Base-by-base conservation (phyloP, 2,113 vertebrate species). In the Oreotrochilus melanogaster region DNA sequence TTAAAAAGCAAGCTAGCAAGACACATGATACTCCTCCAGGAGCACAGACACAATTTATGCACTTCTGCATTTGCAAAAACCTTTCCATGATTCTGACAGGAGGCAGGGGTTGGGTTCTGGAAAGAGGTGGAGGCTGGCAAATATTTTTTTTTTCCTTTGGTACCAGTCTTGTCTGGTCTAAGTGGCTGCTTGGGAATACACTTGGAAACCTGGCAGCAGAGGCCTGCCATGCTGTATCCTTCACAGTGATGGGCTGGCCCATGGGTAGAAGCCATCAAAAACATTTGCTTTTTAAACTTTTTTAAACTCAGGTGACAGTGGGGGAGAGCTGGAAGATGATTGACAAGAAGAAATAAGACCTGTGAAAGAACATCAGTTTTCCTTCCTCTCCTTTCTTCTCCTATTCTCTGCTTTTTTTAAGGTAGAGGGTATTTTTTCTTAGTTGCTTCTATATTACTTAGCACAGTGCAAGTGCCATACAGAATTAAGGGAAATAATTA, bases 71-170 rank as follows among this genome's bases (percentile, higher is more conserved):
- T 82, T 92, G 53, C 73, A 89, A 65, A 85, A 95, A 25, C 18
- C 54, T 87, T 89, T 61, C 91, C 61, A 45, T 69, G 73, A 56
- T 67, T 91, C 76, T 89, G 93, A 91, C 87, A 78, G 62, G 39
- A 91, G 70, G 65, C 62, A 50, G 62, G 80, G 2, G 1, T 86
- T 75, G 37, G 22, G 65, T 73, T 91, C 81, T 1, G 1, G 73
- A 93, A 92, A 0, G 0, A 95, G 78, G 81, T 4, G 10, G 82
- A 37, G 12, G 62, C 22, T 93, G 78, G 86, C 7, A 1, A 87
- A 70, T 74, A 88, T 71, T 86, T 89, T 13, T 92, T 82, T 88
- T 90, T 95, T 48, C 50, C 88, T 93, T 89, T 94, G 78, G 51
- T 88, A 69, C 10, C 58, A 82, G 37, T 80, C 90, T 92, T 78